A percentile compares a stretch with the other conserved stretches of the same genome.
These are phyloP conservation scores for Passer montanus DNA, from an alignment of 2,113 vertebrate species.

Conservation along the genomic window DNA sequence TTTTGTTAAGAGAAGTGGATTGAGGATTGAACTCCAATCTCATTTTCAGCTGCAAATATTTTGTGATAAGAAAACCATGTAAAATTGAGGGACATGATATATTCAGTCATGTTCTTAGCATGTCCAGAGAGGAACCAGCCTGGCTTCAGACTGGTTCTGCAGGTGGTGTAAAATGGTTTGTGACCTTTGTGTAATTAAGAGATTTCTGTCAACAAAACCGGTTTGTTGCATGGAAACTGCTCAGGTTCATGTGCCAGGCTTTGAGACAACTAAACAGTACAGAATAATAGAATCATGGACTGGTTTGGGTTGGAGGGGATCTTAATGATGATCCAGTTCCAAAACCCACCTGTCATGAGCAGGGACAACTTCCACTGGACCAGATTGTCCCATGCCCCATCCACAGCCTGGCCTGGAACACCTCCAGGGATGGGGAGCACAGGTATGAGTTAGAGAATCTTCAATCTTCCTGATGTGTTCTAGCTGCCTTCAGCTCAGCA, in stretches of 20 bases:
- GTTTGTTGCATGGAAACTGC: background rate
- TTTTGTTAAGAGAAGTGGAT: background rate
- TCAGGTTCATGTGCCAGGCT: background rate
- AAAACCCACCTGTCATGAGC: background rate
- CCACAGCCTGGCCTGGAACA: background rate
- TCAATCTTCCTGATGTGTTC: background rate
- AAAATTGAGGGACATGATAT: background rate
- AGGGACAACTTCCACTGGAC: background rate
- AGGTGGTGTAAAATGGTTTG: background rate
- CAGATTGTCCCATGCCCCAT: background rate
- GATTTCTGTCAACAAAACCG: background rate
- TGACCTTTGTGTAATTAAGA: background rate
- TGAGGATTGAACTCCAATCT: background rate
- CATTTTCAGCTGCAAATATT: background rate
- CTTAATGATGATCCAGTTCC: background rate
- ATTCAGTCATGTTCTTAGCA: background rate
- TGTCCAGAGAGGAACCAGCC: background rate
- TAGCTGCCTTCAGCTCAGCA: background rate
- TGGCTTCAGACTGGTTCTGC: background rate
- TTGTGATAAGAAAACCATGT: background rate
- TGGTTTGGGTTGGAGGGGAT: background rate
- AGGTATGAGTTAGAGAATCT: background rate
- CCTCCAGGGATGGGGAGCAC: background rate
- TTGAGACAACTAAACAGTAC: background rate
- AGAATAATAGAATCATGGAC: background rate